Conservation (phyloP, 2,113 vertebrate species). For the Percina caprodes region DNA sequence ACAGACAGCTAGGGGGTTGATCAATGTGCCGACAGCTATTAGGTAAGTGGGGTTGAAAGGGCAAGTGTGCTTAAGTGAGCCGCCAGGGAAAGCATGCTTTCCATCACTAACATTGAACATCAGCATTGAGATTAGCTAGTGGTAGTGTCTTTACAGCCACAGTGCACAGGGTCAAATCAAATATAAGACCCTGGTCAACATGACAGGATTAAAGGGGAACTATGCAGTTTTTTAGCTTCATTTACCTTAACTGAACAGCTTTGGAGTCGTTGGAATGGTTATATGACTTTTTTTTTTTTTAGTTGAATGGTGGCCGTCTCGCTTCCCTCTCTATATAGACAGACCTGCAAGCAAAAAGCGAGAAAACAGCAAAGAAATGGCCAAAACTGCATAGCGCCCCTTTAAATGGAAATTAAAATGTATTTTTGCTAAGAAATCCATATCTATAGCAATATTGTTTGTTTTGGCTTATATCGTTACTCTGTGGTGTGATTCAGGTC, state of each 20-base stretch:
- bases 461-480: background rate
- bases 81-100: conserved; percentile 52
- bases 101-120: conserved; percentile 58
- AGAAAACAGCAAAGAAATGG: no score
- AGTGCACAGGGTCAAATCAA: conserved; percentile 12
- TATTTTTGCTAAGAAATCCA: background rate
- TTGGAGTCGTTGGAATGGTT: no score
- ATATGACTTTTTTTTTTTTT: no score
- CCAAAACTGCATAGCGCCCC: no score
- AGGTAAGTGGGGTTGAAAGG: conserved; percentile 86
- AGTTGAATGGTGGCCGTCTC: no score
- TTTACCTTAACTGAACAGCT: no score
- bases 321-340: no score
- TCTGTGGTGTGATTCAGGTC: background rate
- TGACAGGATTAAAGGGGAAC: background rate
- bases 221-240: no score
- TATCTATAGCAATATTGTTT: no score
- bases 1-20: conserved; percentile 85
- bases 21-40: conserved; percentile 85
- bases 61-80: conserved; percentile 78
- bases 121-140: conserved; percentile 40
- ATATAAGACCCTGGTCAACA: background rate
- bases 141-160: conserved; percentile 30
- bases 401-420: background rate
- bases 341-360: no score